Base-by-base conservation (phyloP, 2,888 invertebrate genomes). In the Cheilosia variabilis region DNA sequence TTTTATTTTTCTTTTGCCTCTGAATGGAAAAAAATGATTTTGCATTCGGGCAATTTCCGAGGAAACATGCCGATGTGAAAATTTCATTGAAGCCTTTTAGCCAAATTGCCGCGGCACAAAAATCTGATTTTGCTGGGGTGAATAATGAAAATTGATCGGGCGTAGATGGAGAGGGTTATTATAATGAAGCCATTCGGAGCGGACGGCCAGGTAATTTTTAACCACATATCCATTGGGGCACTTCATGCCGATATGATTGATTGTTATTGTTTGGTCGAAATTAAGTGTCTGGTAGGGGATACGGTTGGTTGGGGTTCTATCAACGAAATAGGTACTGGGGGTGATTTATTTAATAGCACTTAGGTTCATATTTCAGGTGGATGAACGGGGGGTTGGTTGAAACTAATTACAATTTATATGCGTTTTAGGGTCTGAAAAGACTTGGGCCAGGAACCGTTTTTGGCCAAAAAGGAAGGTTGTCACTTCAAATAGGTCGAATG, bases 141-240 rank as follows among this genome's bases (percentile, higher is more conserved):
- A 71, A 77, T 76, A 82, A 76, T 65, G 65, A 37, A 77, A 77
- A 76, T 60, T 60, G 50, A 22, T 15, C 57, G 31, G 27, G 7
- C 27, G 15, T 9, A 6, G n/a, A 43, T 6, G 31, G 47, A 47
- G 60, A 47, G 53, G 53, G 52, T 72, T 66, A 62, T 55, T 34
- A 37, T 58, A 72, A 82, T 71, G 71, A 53, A 72, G 60, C 66
- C 53, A 27, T 37, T 52, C 52, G 15, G 10, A 13, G 24, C 24
- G 24, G 22, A 10, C 45, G 45, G n/a, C 2, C 17, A 57, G 66
- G 50, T 31, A 22, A 52, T 66, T 66, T 41, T 24, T 15, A 43
- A 50, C 37, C 57, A 34, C 47, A 65, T n/a, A 3, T 13, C 9
- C 53, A 50, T 34, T 13, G 19, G 15, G 15, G 4, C 31, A 22